Percentiles rank a stretch among this genome's conserved stretches.
These are phyloP conservation scores for Pilophorus perplexus DNA, from an alignment of 2,888 invertebrate species.

Conservation along the genomic window DNA sequence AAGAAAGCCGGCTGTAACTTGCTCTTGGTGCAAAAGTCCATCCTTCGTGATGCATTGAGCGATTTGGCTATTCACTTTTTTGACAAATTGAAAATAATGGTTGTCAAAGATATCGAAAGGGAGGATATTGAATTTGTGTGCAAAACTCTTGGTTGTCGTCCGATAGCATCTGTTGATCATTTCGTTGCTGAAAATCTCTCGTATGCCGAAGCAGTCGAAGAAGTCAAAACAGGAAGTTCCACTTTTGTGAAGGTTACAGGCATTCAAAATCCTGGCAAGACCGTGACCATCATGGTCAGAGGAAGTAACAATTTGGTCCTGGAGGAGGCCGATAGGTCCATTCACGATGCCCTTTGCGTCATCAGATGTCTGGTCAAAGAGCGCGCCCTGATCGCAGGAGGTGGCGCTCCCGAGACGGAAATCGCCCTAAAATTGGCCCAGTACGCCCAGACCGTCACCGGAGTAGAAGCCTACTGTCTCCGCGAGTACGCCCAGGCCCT, in stretches of 20 bases:
- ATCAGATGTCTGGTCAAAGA: slow-evolving; percentile 95
- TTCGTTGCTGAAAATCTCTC: slow-evolving; percentile 90
- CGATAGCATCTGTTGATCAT: slow-evolving; percentile 98
- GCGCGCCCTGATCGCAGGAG: slow-evolving; percentile 87
- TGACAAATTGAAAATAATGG: slow-evolving; percentile 98
- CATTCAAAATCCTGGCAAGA: slow-evolving; percentile 80
- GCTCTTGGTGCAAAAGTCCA: slow-evolving; percentile 82
- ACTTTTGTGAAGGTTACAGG: slow-evolving; percentile 63
- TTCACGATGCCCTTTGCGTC: slow-evolving; percentile 84
- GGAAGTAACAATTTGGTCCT: slow-evolving; percentile 80
- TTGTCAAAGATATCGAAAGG: slow-evolving; percentile 95
- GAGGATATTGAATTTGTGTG: slow-evolving; percentile 98
- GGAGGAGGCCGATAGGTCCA: slow-evolving; percentile 75
- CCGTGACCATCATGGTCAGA: slow-evolving; percentile 88
- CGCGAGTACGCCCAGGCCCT: slow-evolving; percentile 93
- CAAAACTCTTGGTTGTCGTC: slow-evolving; percentile 89
- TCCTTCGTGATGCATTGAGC: slow-evolving; percentile 83
- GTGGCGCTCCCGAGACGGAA: slow-evolving; percentile 97
- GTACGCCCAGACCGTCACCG: slow-evolving; percentile 77
- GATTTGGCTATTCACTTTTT: slow-evolving; percentile 97
- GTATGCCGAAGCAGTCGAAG: slow-evolving; percentile 90
- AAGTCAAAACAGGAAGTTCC: slow-evolving; percentile 75
- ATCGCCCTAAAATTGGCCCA: slow-evolving; percentile 80
- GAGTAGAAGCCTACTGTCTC: slow-evolving; percentile 93
- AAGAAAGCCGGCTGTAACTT: slow-evolving; percentile 99